Base-by-base conservation (phyloP, 64 coral and sea anemone species). In the Montipora foliosa region DNA sequence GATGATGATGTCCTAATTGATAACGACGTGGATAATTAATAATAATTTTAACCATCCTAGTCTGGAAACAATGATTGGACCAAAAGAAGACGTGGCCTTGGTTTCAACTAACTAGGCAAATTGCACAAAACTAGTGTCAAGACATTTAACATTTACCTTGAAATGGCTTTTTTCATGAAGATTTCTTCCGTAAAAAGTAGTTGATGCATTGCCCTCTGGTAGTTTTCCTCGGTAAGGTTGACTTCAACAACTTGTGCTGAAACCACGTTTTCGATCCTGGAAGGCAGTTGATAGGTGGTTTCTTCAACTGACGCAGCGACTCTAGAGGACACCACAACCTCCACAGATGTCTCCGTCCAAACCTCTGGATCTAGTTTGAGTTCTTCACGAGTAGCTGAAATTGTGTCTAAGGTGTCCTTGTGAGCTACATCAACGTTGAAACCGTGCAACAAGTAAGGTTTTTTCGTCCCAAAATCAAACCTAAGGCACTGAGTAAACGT, bases 181-280 rank as follows among this genome's bases (percentile, higher is more conserved):
- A 94, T 49, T 67, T 97, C 95, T 44, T 97, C 95, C 10, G 92
- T 78, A 77, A 94, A 97, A 6, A 97, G 83, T 48, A 97, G 67
- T 24, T 97, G 95, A 82, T 97, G 95, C 83, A 97, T 90, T 4
- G 80, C 89, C 55, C 79, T 82, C 50, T 91, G 58, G 70, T 97
- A 97, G 77, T 90, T 91, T 12, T 94, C 19, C 59, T 10, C 3
- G 24, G 50, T 87, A 7, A 93, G 6, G 5, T 67, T 24, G 12
- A 58, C 61, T 8, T 72, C 76, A 3, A 87, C 49, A 20, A 93
- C 49, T 79, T 93, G 82, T 0, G 83, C 75, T 37, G 91, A 87
- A 74, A 93, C 60, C 4, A 93, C 49, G 16, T 84, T 93, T 59
- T 93, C 69, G 2, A 77, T 53, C 22, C 74, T 59, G 10, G 67